Evolutionary conservation across 2,888 invertebrate genomes (phyloP).

Genomic region (Nomada hirtipes): DNA sequence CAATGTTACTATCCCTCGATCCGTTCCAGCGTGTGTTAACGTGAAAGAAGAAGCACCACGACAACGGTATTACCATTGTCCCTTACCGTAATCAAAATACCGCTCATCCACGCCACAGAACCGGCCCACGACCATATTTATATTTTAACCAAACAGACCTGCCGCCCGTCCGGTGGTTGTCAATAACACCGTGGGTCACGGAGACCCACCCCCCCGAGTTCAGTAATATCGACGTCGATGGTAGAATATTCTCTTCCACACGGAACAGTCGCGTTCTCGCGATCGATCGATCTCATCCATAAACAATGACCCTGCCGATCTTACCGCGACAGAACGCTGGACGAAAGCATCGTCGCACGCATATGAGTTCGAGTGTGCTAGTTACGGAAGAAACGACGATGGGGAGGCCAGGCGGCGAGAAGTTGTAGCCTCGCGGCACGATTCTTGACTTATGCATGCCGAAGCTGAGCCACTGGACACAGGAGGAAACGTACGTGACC

Average conservation of each 20-base stretch:
- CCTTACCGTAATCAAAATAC: slow-evolving; percentile 23
- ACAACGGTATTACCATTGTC: slow-evolving; percentile 20
- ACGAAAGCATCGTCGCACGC: slow-evolving; percentile 2
- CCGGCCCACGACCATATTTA: slow-evolving; percentile 3
- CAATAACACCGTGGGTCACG: slow-evolving; percentile 25
- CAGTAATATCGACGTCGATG: neutral
- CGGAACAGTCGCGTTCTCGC: neutral
- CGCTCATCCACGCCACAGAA: neutral
- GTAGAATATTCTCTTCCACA: slow-evolving; percentile 25
- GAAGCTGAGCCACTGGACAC: slow-evolving; percentile 69
- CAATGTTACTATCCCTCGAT: slow-evolving; percentile 22
- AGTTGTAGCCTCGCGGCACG: slow-evolving; percentile 20
- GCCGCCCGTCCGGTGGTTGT: neutral
- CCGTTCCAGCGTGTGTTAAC: neutral
- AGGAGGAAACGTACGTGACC: slow-evolving; percentile 70
- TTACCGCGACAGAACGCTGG: neutral
- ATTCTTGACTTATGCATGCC: slow-evolving; percentile 78
- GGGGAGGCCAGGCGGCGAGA: neutral
- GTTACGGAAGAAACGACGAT: slow-evolving; percentile 12
- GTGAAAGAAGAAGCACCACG: neutral
- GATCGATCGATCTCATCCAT: slow-evolving; percentile 48
- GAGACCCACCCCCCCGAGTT: neutral
- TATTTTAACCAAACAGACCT: slow-evolving; percentile 20
- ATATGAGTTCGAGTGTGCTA: slow-evolving; percentile 26
- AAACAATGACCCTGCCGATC: slow-evolving; percentile 31